Conservation (phyloP, 2,888 invertebrate species). For the Cyrtodaria siliqua region DNA sequence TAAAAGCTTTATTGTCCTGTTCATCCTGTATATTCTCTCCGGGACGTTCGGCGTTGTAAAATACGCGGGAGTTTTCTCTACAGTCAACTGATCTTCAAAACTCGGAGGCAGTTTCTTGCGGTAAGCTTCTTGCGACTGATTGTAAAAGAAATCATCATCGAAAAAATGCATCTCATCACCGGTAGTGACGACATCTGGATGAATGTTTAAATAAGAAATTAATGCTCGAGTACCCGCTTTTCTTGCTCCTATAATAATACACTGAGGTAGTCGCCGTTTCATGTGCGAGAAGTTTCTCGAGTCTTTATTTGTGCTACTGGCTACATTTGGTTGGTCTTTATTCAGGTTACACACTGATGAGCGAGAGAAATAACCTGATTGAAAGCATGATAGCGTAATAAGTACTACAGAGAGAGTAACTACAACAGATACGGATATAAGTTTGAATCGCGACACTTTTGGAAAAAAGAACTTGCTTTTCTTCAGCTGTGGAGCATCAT, state of each 20-base stretch:
- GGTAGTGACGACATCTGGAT: constrained; percentile 93
- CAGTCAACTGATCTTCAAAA: constrained; percentile 95
- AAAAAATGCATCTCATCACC: constrained; percentile 99
- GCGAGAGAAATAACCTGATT: constrained; percentile 27
- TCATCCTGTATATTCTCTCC: constrained; percentile 96
- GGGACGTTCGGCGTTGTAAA: constrained; percentile 98
- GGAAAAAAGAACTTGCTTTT: constrained; percentile 16
- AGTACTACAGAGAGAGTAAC: constrained; percentile 22
- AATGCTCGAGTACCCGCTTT: constrained; percentile 86
- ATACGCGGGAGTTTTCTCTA: constrained; percentile 99
- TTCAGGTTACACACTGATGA: constrained; percentile 37
- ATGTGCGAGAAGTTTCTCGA: constrained; percentile 51
- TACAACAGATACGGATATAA: constrained; percentile 30
- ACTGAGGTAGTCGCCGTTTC: constrained; percentile 84
- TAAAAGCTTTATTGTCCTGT: constrained; percentile 94
- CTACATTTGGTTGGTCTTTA: not conserved
- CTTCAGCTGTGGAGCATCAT: not conserved
- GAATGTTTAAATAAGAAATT: constrained; percentile 85
- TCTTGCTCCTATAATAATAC: constrained; percentile 86
- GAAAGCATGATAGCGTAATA: constrained; percentile 45
- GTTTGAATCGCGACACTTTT: constrained; percentile 48
- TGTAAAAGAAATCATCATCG: constrained; percentile 93
- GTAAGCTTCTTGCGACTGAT: constrained; percentile 97
- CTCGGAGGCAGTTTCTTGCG: constrained; percentile 93
- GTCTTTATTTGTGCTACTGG: not conserved